Base-by-base conservation (phyloP, 2,113 vertebrate genomes). In the Ameiurus melas region DNA sequence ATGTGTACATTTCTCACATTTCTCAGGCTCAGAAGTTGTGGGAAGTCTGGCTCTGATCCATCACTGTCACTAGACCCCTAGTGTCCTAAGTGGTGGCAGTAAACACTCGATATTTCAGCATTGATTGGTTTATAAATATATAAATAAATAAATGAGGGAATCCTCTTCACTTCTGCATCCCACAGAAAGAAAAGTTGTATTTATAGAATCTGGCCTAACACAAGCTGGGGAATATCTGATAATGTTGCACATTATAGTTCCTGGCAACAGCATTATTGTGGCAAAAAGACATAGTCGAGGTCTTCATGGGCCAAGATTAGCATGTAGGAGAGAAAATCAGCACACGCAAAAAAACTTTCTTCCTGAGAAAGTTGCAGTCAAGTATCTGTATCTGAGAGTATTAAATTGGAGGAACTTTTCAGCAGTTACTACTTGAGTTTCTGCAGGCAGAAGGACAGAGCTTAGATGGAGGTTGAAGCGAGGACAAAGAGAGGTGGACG, bases 51-150 rank as follows among this genome's bases (percentile, higher is more conserved):
- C 70, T 55, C 57, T 25, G 88, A 47, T 85, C 77, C 77, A 64
- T 30, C 27, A 51, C 60, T 33, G 1, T 80, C 64, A 30, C n/a
- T 43, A 3, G 47, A 64, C 47, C 10, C 43, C 60, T 83, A 30
- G 53, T 80, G 60, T 60, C 85, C 30, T 58, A 62, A n/a, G 39
- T 12, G 66, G 64, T 14, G 36, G 10, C 70, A 83, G 86, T 71
- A 3, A 39, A 86, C 57, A 39, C 85, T 93, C 66, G 55, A 91
- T 92, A 93, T 93, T 93, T 92, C 91, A 94, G 91, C 78, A 53
- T 70, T 78, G 77, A 80, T 80, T 84, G 86, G 43, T 91, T 87
- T 90, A 85, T 90, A 93, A 93, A 91, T 7, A 43, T 90, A 89
- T 82, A 87, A 92, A 47, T 81, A 93, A 93, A 91, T 51, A 51